These are phyloP conservation scores for Gopherus flavomarginatus DNA, from an alignment of 2,113 vertebrate species.

Conservation along the genomic window DNA sequence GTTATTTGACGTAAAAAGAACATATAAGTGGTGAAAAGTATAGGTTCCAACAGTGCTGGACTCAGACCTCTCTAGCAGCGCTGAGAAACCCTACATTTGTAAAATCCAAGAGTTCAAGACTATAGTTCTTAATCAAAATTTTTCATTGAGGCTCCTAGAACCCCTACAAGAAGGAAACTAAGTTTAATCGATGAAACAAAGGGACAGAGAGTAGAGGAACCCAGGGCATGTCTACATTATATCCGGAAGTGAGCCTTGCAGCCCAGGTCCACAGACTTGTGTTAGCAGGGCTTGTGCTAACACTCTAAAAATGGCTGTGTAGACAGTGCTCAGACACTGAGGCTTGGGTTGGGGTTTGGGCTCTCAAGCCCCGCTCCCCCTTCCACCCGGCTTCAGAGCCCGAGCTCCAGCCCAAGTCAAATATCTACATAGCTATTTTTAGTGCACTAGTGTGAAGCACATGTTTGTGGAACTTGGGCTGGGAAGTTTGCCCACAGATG, in stretches of 20 bases:
- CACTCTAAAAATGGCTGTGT: no score
- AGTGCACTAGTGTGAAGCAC: neutral
- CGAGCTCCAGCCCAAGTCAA: neutral
- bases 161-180: neutral
- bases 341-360: no score
- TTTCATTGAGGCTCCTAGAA: neutral
- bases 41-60: neutral
- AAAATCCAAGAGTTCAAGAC: neutral
- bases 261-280: no score
- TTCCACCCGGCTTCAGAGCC: no score
- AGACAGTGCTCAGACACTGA: no score
- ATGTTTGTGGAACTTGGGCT: neutral
- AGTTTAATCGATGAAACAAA: neutral
- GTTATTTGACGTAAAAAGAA: constrained; percentile 26
- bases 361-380: no score
- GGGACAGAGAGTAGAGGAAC: rapidly evolving
- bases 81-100: constrained; percentile 27
- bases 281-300: no score
- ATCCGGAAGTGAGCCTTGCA: no score
- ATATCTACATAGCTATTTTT: neutral
- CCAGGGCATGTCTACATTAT: no score
- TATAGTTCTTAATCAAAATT: neutral
- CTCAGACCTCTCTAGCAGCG: constrained; percentile 43
- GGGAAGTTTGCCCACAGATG: neutral
- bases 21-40: constrained; percentile 32